Conservation (phyloP, 2,888 invertebrate genomes). For the Drosophila recens region DNA sequence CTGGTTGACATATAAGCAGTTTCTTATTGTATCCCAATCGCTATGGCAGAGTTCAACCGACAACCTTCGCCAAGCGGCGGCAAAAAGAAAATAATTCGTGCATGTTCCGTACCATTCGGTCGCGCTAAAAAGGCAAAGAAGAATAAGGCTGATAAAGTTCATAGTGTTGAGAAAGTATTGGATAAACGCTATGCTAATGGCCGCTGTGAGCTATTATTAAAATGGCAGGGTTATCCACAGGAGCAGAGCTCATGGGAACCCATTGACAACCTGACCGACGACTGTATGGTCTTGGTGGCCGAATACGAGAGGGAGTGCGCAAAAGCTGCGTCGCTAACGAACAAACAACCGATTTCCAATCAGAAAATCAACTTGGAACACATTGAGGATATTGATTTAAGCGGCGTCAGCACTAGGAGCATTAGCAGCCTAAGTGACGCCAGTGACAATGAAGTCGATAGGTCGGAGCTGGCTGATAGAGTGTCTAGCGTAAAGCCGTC, state of each 20-base stretch:
- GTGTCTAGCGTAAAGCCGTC: not conserved
- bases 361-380: not conserved
- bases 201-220: constrained; percentile 27
- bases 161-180: constrained; percentile 45
- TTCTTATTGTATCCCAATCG: not conserved
- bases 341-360: not conserved
- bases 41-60: constrained; percentile 9
- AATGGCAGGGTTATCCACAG: constrained; percentile 40
- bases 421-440: not conserved
- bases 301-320: constrained; percentile 42
- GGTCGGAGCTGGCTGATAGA: not conserved
- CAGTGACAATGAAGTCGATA: not conserved
- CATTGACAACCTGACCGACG: constrained; percentile 30
- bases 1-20: not conserved
- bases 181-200: constrained; percentile 43
- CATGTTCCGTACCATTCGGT: not conserved
- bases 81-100: not conserved
- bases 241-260: constrained; percentile 54
- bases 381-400: not conserved
- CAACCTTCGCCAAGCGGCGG: not conserved
- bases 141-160: not conserved
- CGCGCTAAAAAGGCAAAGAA: constrained; percentile 6
- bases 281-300: constrained; percentile 26
- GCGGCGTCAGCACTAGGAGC: constrained; percentile 10
- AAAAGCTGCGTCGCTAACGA: not conserved